Evolutionary conservation across 1,140 invertebrate genomes (phyloP), one percentile per base, ranked within the genome.

Genomic region (Pseudomyrmex flavicornis): DNA sequence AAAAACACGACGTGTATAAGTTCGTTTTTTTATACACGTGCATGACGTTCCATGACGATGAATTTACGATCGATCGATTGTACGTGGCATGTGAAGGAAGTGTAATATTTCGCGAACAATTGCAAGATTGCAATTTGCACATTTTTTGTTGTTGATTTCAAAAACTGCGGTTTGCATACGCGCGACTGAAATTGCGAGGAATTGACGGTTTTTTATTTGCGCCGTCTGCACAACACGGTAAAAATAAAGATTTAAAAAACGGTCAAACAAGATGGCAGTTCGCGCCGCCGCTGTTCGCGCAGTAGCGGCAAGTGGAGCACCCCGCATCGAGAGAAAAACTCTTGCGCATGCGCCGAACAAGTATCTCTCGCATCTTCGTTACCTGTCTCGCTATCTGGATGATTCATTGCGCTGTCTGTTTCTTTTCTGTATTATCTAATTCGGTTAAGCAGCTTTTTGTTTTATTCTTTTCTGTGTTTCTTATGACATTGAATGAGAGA

Each of bases 221-320:
- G 0, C 35, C 35, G 35, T 35, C 35, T 35, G 7, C 35, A 35
- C 5, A 35, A 35, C 10, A 3, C 0, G 10, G 17, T 22, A 54
- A 88, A 88, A 82, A 76, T 73, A 15, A 22, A 26, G n/a, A 77
- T 80, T 87, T 74, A 69, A 87, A 74, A 87, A 88, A 88, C 46
- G 26, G 2, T n/a, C 46, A 26, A 61, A 17, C 70, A 87, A 88
- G 76, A 88, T 88, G 86, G 86, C 56, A 56, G 63, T 86, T 85
- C 85, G 87, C 87, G 87, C 85, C 85, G 77, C n/a, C 50, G 44
- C 17, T 10, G 54, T 26, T 46, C 13, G 56, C 74, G 69, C 74
- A 76, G 74, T 48, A 52, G 22, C 59, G 59, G 73, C 58, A n/a
- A 13, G 2, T 17, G 0, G 17, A 22, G 7, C 20, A 8, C 12